Percentiles rank a stretch among this genome's conserved stretches.
phyloP scores from a whole-genome alignment of 2,888 invertebrate genomes.

The Arctia plantaginis region DNA sequence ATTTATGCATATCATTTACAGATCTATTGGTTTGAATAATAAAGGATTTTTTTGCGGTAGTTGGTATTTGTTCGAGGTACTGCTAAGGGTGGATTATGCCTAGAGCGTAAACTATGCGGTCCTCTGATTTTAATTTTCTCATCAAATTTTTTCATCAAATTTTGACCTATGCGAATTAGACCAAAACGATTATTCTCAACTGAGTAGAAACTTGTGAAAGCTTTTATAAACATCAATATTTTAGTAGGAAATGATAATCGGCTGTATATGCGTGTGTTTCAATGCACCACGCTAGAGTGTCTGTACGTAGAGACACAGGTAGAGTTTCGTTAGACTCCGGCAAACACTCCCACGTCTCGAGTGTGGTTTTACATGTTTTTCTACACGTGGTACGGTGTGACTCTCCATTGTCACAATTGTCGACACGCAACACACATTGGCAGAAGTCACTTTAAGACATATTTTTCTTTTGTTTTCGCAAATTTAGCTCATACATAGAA shows the following conservation, averaged over 20 bases:
- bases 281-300: constrained; percentile 11
- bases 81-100: too few relatives aligned
- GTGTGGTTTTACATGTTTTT: constrained; percentile 49
- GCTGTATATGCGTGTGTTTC: constrained; percentile 5
- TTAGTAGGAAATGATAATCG: background rate
- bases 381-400: constrained; percentile 34
- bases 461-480: background rate
- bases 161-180: too few relatives aligned
- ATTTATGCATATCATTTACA: too few relatives aligned
- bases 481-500: background rate
- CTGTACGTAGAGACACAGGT: constrained; percentile 7
- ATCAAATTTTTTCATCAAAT: too few relatives aligned
- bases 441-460: background rate
- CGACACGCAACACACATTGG: background rate
- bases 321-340: constrained; percentile 23
- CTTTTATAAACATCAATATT: background rate
- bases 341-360: constrained; percentile 49
- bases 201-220: too few relatives aligned
- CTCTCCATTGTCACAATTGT: constrained; percentile 25
- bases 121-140: too few relatives aligned
- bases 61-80: too few relatives aligned
- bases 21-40: too few relatives aligned
- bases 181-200: too few relatives aligned
- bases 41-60: too few relatives aligned
- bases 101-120: too few relatives aligned